phyloP scores from a whole-genome alignment of 1,140 invertebrate genomes.

The Brachystomella parvula region DNA sequence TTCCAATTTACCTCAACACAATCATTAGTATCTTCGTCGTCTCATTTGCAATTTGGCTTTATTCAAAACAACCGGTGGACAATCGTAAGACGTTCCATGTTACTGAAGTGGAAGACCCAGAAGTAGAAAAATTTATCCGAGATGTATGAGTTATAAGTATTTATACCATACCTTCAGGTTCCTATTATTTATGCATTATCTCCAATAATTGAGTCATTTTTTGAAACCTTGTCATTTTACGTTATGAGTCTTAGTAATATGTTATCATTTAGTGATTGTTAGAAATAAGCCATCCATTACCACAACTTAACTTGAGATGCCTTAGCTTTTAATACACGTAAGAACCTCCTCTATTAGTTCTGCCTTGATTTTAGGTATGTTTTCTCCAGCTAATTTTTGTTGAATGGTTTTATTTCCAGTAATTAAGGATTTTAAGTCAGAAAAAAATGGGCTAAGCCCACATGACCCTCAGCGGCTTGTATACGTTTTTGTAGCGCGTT shows the following conservation, averaged over 20 bases:
- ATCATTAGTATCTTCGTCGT: slow-evolving; percentile 73
- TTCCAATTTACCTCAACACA: slow-evolving; percentile 76
- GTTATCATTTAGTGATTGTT: no score
- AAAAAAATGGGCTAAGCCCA: slow-evolving; percentile 22
- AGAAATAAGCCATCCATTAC: no score
- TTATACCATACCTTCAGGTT: not conserved
- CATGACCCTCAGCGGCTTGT: slow-evolving; percentile 7
- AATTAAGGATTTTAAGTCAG: no score
- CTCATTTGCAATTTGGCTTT: slow-evolving; percentile 71
- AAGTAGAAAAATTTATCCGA: not conserved
- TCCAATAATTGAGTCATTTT: not conserved
- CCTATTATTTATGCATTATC: no score
- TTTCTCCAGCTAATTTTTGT: no score
- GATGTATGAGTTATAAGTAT: not conserved
- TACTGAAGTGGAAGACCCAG: not conserved
- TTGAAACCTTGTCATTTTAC: not conserved
- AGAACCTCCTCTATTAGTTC: no score
- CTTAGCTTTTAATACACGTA: no score
- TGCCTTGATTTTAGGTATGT: no score
- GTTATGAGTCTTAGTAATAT: no score
- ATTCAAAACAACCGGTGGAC: slow-evolving; percentile 78
- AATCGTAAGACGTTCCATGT: not conserved
- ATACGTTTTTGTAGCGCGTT: not conserved
- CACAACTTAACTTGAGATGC: no score
- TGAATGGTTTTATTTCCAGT: no score